Evolutionary conservation across 2,113 vertebrate genomes (phyloP).

Genomic region (Erpornis zantholeuca): DNA sequence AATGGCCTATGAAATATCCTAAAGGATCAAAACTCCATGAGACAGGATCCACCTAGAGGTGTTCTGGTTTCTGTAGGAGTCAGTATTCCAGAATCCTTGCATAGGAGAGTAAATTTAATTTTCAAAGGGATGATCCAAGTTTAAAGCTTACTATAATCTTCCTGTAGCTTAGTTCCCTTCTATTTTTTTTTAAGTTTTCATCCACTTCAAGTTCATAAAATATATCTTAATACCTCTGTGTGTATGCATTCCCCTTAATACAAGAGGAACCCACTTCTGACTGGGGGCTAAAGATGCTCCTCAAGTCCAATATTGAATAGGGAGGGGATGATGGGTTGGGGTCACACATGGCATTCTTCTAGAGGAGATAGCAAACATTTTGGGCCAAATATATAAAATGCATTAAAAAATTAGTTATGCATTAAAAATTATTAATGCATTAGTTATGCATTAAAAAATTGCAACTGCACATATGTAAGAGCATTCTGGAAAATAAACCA

Average conservation of each 20-base stretch:
- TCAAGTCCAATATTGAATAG: neutral
- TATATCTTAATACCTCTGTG: neutral
- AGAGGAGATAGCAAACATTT: neutral
- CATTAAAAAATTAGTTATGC: neutral
- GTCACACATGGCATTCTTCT: neutral
- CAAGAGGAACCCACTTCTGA: neutral
- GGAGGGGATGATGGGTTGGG: neutral
- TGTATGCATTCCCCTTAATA: neutral
- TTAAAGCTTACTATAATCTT: neutral
- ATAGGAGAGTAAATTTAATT: neutral
- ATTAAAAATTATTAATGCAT: no score
- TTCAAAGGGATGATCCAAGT: neutral
- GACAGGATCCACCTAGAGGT: neutral
- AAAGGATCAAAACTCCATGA: neutral
- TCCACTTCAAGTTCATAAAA: neutral
- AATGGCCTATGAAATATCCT: neutral
- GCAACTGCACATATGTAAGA: neutral
- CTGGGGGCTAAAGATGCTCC: neutral
- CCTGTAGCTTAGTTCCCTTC: neutral
- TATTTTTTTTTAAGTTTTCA: neutral
- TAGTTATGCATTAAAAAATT: neutral
- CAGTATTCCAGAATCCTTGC: neutral
- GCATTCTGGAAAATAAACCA: neutral
- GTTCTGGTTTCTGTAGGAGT: neutral
- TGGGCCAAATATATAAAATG: neutral